These are phyloP conservation scores for Phataginus tetradactyla DNA, from an alignment of 2,797 vertebrate genomes.

Conservation along the genomic window DNA sequence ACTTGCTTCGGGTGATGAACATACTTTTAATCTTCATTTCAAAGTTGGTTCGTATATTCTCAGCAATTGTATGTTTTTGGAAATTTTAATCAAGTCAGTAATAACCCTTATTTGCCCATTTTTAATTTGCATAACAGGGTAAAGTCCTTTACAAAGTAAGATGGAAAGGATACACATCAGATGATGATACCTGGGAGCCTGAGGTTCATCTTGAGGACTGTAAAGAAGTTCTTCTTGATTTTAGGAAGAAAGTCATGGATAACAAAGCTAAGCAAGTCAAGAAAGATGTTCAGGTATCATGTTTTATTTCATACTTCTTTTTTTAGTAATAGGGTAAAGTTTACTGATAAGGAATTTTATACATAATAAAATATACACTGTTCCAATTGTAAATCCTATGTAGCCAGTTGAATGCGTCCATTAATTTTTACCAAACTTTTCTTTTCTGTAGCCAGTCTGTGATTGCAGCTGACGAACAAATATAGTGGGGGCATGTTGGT, in stretches of 20 bases:
- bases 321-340: constrained; percentile 12
- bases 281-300: constrained; percentile 90
- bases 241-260: constrained; percentile 90
- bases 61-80: constrained; percentile 11
- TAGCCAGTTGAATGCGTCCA: neutral
- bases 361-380: neutral
- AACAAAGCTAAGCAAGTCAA: constrained; percentile 88
- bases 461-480: neutral
- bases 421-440: constrained; percentile 23
- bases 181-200: constrained; percentile 99
- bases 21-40: neutral
- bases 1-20: neutral
- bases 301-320: constrained; percentile 13
- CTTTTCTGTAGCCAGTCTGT: neutral
- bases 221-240: constrained; percentile 95
- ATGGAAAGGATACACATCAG: constrained; percentile 97
- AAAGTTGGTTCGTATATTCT: constrained; percentile 30
- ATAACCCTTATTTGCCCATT: constrained; percentile 46
- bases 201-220: constrained; percentile 97
- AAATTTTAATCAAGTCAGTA: constrained; percentile 12
- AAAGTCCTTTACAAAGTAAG: constrained; percentile 95
- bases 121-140: constrained; percentile 87
- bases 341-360: neutral
- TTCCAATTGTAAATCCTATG: neutral
- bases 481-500: neutral